These are phyloP conservation scores for Phasia obesa DNA, from an alignment of 2,888 invertebrate genomes.

Conservation along the genomic window DNA sequence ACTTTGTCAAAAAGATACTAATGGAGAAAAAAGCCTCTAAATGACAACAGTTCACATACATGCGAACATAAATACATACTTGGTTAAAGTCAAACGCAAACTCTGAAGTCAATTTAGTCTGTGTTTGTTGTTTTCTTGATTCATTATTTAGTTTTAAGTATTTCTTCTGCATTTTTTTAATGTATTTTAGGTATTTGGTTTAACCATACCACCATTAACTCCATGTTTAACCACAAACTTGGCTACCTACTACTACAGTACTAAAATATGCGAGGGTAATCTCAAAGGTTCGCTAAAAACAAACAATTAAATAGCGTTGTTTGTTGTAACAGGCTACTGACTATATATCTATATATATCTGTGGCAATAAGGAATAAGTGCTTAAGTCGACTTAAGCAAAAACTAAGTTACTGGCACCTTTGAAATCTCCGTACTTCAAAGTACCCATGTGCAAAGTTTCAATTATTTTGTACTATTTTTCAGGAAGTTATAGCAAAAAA, in stretches of 20 bases:
- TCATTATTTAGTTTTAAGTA: constrained; percentile 35
- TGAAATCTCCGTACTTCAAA: no score
- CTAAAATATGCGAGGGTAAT: background rate
- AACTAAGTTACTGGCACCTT: no score
- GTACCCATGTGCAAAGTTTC: no score
- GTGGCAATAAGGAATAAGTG: no score
- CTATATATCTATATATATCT: no score
- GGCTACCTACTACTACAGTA: constrained; percentile 40
- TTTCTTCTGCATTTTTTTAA: constrained; percentile 14
- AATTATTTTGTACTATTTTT: no score
- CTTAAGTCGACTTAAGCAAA: no score
- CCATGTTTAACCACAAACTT: constrained; percentile 54
- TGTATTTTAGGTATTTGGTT: constrained; percentile 44
- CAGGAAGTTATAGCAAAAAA: no score
- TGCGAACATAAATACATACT: no score
- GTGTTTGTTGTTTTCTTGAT: constrained; percentile 27
- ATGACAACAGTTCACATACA: constrained; percentile 38
- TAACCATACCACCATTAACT: constrained; percentile 57
- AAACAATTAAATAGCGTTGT: no score
- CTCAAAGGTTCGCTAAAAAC: background rate
- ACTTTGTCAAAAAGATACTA: no score
- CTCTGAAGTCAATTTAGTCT: constrained; percentile 5
- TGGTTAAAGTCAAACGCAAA: background rate
- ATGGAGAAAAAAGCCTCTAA: background rate
- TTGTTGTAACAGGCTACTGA: no score